Base-by-base conservation (phyloP, 2,888 invertebrate species). In the Hofmannophila pseudospretella region DNA sequence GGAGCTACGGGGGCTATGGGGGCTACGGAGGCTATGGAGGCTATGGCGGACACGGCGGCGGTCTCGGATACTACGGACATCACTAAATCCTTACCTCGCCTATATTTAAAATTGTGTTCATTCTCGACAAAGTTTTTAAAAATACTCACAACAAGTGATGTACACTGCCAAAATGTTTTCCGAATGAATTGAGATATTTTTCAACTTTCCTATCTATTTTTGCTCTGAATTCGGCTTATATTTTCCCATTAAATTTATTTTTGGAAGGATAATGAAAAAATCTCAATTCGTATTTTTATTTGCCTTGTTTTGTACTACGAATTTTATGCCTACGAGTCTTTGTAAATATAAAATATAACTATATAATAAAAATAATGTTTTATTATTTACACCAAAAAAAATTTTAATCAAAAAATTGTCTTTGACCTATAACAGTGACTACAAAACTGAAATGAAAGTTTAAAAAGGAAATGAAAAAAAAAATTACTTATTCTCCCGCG, bases 281-380 rank as follows among this genome's bases (percentile, higher is more conserved):
- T 32, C 13, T 11, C 32, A 12, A 32, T 32, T 23, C 22, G 8
- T 27, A 43, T 30, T 37, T n/a, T 36, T 39, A 37, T 23, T 39
- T 36, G 32, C 36, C 8, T 39, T 39, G 37, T 32, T 27, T 59
- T 63, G 34, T 61, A 69, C 58, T 60, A 64, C 59, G 60, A 65
- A 56, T 53, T 56, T 49, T 46, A 38, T 51, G 52, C 50, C 48
- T 47, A 43, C 46, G 53, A 58, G 45, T 49, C 54, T 68, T 64
- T 74, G 73, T 73, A 75, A 67, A 74, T 75, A 58, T 62, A 58
- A 57, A 65, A 67, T 51, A 55, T 47, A 49, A 47, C 35, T 7
- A 11, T 12, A 22, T 32, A 34, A 34, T 31, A 31, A 38, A 39
- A n/a, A n/a, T n/a, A n/a, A n/a, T n/a, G n/a, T n/a, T n/a, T n/a